Base-by-base conservation (phyloP, 2,113 vertebrate genomes). In the Daubentonia madagascariensis region DNA sequence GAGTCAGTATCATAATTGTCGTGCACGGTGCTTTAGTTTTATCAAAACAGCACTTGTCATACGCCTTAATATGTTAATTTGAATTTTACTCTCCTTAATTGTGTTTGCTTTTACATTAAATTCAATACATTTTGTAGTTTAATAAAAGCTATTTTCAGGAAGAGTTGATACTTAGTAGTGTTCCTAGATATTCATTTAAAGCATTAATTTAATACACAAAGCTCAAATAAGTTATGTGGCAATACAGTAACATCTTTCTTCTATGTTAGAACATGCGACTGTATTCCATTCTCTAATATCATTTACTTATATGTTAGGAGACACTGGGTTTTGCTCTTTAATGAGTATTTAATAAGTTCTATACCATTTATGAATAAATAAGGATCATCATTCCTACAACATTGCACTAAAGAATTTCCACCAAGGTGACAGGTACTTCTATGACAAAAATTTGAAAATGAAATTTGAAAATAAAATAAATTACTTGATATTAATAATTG, bases 341-440 rank as follows among this genome's bases (percentile, higher is more conserved):
- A n/a, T 89, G 65, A 65, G 11, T 43, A 35, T 57, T 92, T 86
- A 87, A 50, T 91, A 67, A 72, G 32, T 68, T 94, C 4, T 59
- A 79, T 2, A 67, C 76, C 6, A 52, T 59, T 96, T 84, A 91
- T 76, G 87, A 91, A 96, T 92, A 93, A 97, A 52, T 96, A 81
- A 81, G 23, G 22, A 70, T 61, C 8, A 76, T 57, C 28, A 20
- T 63, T 83, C 18, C 23, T 63, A 7, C 57, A 35, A 78, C 5
- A 63, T 59, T 85, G 43, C 4, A 76, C 81, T 89, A 57, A 80
- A 5, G 3, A 40, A 75, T 68, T 80, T 61, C 13, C 16, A 37
- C 28, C 20, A 59, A 65, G 3, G 25, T 54, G 32, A 40, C 8
- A 54, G 14, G n/a, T n/a, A 94, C 52, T 73, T 65, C 3, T 50